phyloP scores from a whole-genome alignment of 2,113 vertebrate species.

The Psettodes erumei region DNA sequence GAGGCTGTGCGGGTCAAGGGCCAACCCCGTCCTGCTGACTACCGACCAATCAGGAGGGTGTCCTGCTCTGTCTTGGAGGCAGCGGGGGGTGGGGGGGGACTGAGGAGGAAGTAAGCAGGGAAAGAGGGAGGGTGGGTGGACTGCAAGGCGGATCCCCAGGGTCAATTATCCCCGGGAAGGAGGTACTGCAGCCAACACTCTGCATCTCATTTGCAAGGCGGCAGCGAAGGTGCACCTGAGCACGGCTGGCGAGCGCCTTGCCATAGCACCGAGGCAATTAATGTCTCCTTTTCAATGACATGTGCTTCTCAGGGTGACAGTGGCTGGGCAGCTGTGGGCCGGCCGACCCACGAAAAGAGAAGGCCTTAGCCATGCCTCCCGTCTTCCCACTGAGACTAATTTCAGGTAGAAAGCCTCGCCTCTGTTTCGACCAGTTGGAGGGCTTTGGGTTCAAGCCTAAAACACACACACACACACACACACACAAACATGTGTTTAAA shows the following conservation, averaged over 20 bases:
- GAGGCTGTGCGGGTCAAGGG: conserved; percentile 73
- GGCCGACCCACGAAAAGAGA: conserved; percentile 58
- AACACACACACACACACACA: conserved; percentile 36
- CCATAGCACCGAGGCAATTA: conserved; percentile 81
- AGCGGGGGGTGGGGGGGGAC: conserved; percentile 50
- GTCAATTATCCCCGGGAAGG: conserved; percentile 82
- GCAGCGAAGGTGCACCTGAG: conserved; percentile 78
- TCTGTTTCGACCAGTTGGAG: conserved; percentile 49
- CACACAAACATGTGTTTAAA: conserved; percentile 14
- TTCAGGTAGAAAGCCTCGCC: conserved; percentile 65
- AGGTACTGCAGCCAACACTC: conserved; percentile 77
- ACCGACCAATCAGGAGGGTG: conserved; percentile 76
- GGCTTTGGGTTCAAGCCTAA: conserved; percentile 34
- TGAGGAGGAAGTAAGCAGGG: conserved; percentile 60
- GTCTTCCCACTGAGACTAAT: conserved; percentile 79
- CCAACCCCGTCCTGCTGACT: conserved; percentile 79
- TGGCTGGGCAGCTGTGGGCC: conserved; percentile 71
- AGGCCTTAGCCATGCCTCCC: conserved; percentile 48
- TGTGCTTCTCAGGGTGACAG: conserved; percentile 78
- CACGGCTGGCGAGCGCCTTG: conserved; percentile 66
- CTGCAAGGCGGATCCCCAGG: conserved; percentile 77
- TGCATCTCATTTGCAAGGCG: conserved; percentile 84
- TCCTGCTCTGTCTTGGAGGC: conserved; percentile 74
- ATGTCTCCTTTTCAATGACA: conserved; percentile 80
- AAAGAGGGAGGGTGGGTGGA: conserved; percentile 67